Evolutionary conservation across 1,140 invertebrate species (phyloP).

Genomic region (Caerostris extrusa): DNA sequence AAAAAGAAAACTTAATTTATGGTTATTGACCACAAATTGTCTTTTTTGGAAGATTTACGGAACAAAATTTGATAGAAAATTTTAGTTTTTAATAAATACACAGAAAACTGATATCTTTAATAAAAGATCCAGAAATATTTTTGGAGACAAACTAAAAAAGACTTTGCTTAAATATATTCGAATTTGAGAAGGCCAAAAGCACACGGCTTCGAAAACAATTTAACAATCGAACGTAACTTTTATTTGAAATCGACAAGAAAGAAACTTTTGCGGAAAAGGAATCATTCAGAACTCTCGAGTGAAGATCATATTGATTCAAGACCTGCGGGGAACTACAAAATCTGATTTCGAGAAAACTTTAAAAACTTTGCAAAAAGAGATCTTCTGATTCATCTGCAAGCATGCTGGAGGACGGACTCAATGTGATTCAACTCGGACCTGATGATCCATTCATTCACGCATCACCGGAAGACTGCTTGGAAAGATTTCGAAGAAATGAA

Average conservation of each 20-base stretch:
- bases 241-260: background rate
- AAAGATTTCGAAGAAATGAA: constrained; percentile 10
- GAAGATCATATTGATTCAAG: too few species aligned
- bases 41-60: too few species aligned
- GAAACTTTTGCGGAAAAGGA: background rate
- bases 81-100: too few species aligned
- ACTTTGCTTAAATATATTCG: too few species aligned
- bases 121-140: too few species aligned
- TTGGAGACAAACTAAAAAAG: too few species aligned
- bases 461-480: constrained; percentile 5
- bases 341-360: background rate
- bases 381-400: background rate
- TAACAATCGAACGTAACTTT: background rate
- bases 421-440: constrained; percentile 24
- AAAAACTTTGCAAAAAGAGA: background rate
- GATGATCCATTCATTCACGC: constrained; percentile 42
- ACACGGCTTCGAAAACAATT: background rate
- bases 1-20: too few species aligned
- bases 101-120: too few species aligned
- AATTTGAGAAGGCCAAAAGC: too few species aligned
- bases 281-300: background rate
- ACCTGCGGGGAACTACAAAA: too few species aligned
- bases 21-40: too few species aligned
- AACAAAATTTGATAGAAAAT: too few species aligned
- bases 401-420: background rate